Base-by-base conservation (phyloP, 2,113 vertebrate species). In the Bubo scandiacus region DNA sequence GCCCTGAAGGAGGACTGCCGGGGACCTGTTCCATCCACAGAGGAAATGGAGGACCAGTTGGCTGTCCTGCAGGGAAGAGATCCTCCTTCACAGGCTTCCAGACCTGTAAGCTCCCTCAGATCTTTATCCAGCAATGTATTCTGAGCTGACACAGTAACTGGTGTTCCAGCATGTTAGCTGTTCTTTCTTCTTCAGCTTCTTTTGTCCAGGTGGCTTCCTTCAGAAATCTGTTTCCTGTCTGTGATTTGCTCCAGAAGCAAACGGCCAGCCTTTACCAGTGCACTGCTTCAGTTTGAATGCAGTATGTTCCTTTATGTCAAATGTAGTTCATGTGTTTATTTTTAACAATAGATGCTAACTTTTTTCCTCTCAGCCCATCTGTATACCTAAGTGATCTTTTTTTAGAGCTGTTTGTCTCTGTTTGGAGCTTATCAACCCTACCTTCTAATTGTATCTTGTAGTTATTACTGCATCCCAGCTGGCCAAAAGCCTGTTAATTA, bases 31-130 rank as follows among this genome's bases (percentile, higher is more conserved):
- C 98, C 98, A 78, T 99, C 99, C 71, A 79, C 96, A 7, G 81
- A 94, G 71, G 99, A 99, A 63, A 99, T 99, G 98, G 99, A 99
- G 95, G 98, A 99, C 62, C 99, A 99, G 3, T 97, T 99, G 95
- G 99, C 99, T 47, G 96, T 92, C 32, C 93, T 99, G 59, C 98
- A 98, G 91, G 99, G 98, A 67, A 98, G 97, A 90, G 80, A 85
- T 29, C 97, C 85, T 58, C 98, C 98, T 85, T 98, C 98, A 42
- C 97, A 98, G 97, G 95, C 97, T 78, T 92, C 96, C 42, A 98
- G 92, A 90, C 97, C 96, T 78, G 99, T 99, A 98, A 99, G 97
- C 81, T 90, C 36, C 74, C 21, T 66, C 40, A 59, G 20, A 82
- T 34, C 13, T 72, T 84, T 40, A 59, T 55, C 38, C 81, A 94